Base-by-base conservation (phyloP, 2,888 invertebrate genomes). In the Cloeon dipterum region DNA sequence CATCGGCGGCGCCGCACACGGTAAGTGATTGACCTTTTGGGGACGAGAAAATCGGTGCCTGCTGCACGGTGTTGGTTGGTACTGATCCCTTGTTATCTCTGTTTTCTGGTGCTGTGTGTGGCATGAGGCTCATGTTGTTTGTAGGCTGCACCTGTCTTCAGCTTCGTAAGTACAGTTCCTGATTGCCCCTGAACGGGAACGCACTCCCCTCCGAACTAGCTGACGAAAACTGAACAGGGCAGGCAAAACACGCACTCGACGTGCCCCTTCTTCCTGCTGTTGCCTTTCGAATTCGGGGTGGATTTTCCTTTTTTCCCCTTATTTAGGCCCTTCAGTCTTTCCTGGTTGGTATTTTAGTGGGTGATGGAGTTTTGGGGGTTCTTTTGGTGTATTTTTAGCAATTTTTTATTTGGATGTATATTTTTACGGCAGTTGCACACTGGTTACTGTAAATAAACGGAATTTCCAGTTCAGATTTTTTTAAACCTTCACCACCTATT, bases 1-100 rank as follows among this genome's bases (percentile, higher is more conserved):
- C 79, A n/a, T 46, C 49, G 5, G 47, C 54, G 33, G 47, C 53
- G 13, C 49, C 53, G 20, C 52, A 54, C 41, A 53, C 57, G 50
- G 57, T 57, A 50, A 47, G 50, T 45, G 21, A 32, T 40, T 2
- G 17, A n/a, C 20, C 7, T n/a, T 23, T 7, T 11, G n/a, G 13
- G 17, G 3, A 4, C 4, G n/a, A 3, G 7, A 33, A 13, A 29
- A 8, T 13, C 13, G 13, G 19, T 18, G 18, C n/a, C 33, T 33
- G 14, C 29, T n/a, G 8, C 17, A 29, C 29, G 3, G 14, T 29
- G 16, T 16, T 29, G 29, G 16, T 29, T 17, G 3, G 14, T 8
- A 17, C 10, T 16, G 14, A 16, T 29, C 2, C 17, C 17, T 17
- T 29, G 17, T n/a, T 29, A 17, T 14, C 29, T 16, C 16, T 17